Base-by-base conservation (phyloP, 1,140 invertebrate species). In the Acromyrmex charruanus region DNA sequence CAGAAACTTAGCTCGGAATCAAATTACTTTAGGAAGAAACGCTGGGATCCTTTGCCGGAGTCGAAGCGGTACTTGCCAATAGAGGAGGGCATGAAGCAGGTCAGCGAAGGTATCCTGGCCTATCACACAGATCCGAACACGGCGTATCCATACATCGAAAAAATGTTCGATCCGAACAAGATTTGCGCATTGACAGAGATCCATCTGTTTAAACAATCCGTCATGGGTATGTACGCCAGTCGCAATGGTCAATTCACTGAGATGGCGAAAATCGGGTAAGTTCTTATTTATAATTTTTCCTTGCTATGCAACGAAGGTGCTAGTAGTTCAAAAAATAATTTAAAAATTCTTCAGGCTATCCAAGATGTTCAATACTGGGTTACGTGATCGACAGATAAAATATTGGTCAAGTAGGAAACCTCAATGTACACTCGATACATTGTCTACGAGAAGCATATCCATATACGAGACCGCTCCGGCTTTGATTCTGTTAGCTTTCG, bases 361-460 rank as follows among this genome's bases (percentile, higher is more conserved):
- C 14, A 93, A 91, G 59, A 88, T 93, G 72, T 88, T 89, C 55
- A 91, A 91, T 21, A 89, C 80, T 0, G 92, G 92, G 0, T 71
- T 93, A 9, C 86, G 92, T 1, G 61, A 80, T 61, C 90, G 92
- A n/a, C 88, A 92, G 79, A 80, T 91, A 25, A 92, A 91, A 9
- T 65, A 85, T 39, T 93, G 92, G 92, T 86, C 89, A 3, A 90
- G 92, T n/a, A 93, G 89, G 25, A 90, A 89, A n/a, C 92, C 92
- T 12, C 77, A 91, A 21, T 93, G 92, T 14, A 59, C 87, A 68
- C 72, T 69, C 0, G 92, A 90, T 21, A 89, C 87, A 4, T 80
- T 91, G 5, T 87, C 87, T 10, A 89, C 91, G 9, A 88, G 92
- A 65, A 92, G 92, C 6, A 88, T 93, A 51, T 88, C 87, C 0